Conservation (phyloP, 1,140 invertebrate species). For the Eriosoma lanigerum region DNA sequence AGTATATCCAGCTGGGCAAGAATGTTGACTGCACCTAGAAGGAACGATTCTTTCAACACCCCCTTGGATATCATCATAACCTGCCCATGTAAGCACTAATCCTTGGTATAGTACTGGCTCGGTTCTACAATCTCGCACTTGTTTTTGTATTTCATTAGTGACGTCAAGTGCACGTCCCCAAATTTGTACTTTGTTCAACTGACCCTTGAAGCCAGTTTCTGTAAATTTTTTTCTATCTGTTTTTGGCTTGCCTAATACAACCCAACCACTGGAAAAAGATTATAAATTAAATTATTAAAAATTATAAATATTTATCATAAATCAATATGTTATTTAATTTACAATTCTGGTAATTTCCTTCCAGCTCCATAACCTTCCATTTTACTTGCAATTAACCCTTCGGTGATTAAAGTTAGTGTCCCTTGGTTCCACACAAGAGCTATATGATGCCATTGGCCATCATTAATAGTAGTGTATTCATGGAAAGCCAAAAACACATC, state of each 20-base stretch:
- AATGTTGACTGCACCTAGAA: conserved; percentile 85
- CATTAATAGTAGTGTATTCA: conserved; percentile 90
- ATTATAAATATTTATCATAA: conserved; percentile 1
- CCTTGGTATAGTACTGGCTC: conserved; percentile 86
- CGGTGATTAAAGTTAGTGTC: conserved; percentile 83
- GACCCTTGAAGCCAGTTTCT: conserved; percentile 90
- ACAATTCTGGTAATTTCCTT: conserved; percentile 76
- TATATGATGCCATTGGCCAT: conserved; percentile 95
- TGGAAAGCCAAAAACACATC: conserved; percentile 88
- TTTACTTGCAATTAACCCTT: conserved; percentile 89
- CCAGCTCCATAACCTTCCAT: conserved; percentile 81
- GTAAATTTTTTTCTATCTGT: conserved; percentile 75
- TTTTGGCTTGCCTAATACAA: conserved; percentile 86
- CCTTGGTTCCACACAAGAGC: conserved; percentile 90
- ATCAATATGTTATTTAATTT: conserved; percentile 59
- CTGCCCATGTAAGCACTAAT: conserved; percentile 86
- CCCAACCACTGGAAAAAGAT: conserved; percentile 73
- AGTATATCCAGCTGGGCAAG: conserved; percentile 81
- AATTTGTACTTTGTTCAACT: conserved; percentile 90
- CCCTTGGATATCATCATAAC: conserved; percentile 83
- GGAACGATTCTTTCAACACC: conserved; percentile 90
- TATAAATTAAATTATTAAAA: not conserved
- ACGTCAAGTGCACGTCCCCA: conserved; percentile 90
- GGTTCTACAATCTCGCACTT: conserved; percentile 85
- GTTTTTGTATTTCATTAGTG: conserved; percentile 89